Conservation (phyloP, 2,113 vertebrate genomes). For the Carlito syrichta region DNA sequence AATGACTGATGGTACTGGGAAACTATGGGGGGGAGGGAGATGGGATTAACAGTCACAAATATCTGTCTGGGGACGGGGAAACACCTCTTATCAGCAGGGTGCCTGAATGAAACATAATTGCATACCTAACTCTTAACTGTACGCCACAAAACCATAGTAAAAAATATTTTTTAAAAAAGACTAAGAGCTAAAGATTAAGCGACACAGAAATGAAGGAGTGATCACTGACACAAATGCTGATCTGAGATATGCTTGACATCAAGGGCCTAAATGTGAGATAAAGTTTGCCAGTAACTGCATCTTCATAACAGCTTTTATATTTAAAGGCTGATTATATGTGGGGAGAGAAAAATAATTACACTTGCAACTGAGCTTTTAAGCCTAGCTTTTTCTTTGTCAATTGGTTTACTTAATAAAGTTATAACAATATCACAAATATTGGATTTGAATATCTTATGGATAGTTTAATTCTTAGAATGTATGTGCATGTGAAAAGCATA, state of each 20-base stretch:
- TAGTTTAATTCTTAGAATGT: neutral
- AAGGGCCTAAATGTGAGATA: neutral
- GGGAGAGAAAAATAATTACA: neutral
- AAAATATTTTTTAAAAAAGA: too few relatives aligned
- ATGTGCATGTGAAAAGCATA: neutral
- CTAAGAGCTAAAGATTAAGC: neutral
- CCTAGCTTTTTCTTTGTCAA: neutral
- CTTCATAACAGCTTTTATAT: neutral
- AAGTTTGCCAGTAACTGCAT: neutral
- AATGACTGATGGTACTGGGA: too few relatives aligned
- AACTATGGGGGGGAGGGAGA: too few relatives aligned
- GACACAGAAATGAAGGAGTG: too few relatives aligned
- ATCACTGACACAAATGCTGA: neutral
- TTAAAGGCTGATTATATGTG: neutral
- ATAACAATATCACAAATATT: constrained; percentile 7
- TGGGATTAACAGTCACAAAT: too few relatives aligned
- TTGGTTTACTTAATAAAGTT: constrained; percentile 14
- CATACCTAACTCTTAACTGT: too few relatives aligned
- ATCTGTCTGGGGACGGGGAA: too few relatives aligned
- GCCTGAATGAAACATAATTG: too few relatives aligned
- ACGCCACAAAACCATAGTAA: too few relatives aligned
- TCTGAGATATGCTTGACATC: neutral
- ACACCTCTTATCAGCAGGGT: too few relatives aligned
- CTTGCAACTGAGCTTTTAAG: neutral
- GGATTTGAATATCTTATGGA: constrained; percentile 25